These are phyloP conservation scores for Percina caprodes DNA, from an alignment of 2,113 vertebrate species.

Conservation along the genomic window DNA sequence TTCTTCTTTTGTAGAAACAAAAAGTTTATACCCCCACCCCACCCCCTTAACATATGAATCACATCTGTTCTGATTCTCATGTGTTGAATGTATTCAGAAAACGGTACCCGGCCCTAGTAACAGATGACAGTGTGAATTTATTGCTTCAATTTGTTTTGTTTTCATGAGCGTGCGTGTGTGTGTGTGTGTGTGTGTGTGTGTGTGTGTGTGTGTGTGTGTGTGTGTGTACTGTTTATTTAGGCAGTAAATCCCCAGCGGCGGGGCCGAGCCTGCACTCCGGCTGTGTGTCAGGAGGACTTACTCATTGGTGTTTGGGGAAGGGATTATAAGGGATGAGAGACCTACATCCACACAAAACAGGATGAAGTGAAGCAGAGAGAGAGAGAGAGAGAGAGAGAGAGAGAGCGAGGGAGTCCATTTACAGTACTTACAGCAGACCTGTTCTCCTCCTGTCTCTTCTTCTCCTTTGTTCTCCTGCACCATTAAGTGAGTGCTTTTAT, in stretches of 20 bases:
- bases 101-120: slow-evolving; percentile 3
- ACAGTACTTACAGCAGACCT: slow-evolving; percentile 33
- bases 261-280: slow-evolving; percentile 38
- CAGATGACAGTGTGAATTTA: slow-evolving; percentile 54
- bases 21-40: background rate
- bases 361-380: slow-evolving; percentile 45
- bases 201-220: too few relatives aligned
- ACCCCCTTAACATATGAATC: background rate
- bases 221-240: slow-evolving; percentile 68
- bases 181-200: slow-evolving; percentile 33
- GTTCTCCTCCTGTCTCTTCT: slow-evolving; percentile 51
- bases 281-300: slow-evolving; percentile 79
- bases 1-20: background rate
- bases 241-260: slow-evolving; percentile 73
- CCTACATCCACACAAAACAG: slow-evolving; percentile 62
- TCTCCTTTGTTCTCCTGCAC: slow-evolving; percentile 45
- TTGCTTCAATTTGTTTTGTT: slow-evolving; percentile 59
- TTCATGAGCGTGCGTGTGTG: slow-evolving; percentile 11
- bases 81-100: slow-evolving; percentile 1
- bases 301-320: slow-evolving; percentile 78
- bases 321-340: slow-evolving; percentile 80
- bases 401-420: slow-evolving; percentile 51
- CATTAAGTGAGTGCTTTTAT: slow-evolving; percentile 47
- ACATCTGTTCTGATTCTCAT: background rate
- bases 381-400: slow-evolving; percentile 36